These are phyloP conservation scores for Rhabdornis inornatus DNA, from an alignment of 2,113 vertebrate species.

Conservation along the genomic window DNA sequence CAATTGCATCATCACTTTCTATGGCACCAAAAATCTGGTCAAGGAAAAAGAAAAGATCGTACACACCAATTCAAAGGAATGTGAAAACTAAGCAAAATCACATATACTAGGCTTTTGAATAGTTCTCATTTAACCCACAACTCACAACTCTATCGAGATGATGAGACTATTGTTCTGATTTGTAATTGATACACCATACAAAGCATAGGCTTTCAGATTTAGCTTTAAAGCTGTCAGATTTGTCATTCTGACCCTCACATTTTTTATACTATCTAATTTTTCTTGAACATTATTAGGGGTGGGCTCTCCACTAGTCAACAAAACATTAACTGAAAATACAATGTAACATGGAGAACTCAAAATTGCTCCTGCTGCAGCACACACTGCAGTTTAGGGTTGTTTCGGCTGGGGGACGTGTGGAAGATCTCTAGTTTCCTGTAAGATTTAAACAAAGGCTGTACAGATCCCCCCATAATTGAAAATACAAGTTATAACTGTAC, in stretches of 20 bases:
- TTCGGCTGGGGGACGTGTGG: neutral
- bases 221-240: neutral
- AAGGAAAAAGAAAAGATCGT: neutral
- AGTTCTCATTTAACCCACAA: neutral
- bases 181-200: neutral
- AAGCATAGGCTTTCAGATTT: neutral
- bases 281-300: neutral
- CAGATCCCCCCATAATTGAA: neutral
- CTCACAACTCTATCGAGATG: neutral
- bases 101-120: neutral
- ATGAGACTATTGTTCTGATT: neutral
- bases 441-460: neutral
- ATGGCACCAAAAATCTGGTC: constrained; percentile 90
- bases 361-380: neutral
- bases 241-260: neutral
- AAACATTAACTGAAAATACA: neutral
- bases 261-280: neutral
- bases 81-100: neutral
- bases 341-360: neutral
- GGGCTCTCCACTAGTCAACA: neutral
- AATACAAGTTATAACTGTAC: neutral
- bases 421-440: neutral
- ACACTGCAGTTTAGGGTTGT: neutral
- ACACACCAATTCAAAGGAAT: neutral
- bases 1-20: constrained; percentile 83